Conservation (phyloP, 2,113 vertebrate genomes). For the Coptodon bakossiorum region DNA sequence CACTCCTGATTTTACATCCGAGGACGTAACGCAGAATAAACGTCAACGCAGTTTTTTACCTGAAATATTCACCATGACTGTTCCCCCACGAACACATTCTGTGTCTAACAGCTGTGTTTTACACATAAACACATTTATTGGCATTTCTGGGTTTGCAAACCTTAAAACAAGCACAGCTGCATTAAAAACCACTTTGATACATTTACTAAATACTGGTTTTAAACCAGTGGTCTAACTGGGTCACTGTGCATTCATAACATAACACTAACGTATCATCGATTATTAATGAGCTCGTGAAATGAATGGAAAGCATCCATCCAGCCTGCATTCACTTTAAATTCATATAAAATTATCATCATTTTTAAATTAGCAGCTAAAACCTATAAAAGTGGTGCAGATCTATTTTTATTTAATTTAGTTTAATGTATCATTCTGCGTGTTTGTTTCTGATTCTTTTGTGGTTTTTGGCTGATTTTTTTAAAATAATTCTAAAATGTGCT, state of each 20-base stretch:
- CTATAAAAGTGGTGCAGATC: accelerated
- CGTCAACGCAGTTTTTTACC: not conserved
- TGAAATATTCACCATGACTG: not conserved
- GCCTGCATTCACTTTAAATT: not conserved
- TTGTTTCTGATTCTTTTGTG: not conserved
- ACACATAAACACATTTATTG: not conserved
- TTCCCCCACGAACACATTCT: accelerated
- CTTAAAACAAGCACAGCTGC: not conserved
- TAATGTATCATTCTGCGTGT: accelerated
- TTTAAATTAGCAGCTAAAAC: not conserved
- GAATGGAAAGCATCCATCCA: too few relatives aligned
- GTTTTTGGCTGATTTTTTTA: not conserved
- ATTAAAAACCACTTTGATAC: not conserved
- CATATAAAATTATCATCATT: not conserved
- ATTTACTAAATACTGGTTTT: not conserved
- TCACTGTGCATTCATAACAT: not conserved
- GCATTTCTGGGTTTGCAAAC: not conserved
- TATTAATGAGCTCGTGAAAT: not conserved
- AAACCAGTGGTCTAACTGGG: not conserved
- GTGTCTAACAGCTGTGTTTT: not conserved
- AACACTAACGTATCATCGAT: not conserved
- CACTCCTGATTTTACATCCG: not conserved
- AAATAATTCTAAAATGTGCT: not conserved
- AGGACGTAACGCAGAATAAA: accelerated
- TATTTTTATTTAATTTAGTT: not conserved